Percentiles rank a stretch among this genome's conserved stretches.
These are phyloP conservation scores for Nomada flava DNA, from an alignment of 2,888 invertebrate species.

Conservation along the genomic window DNA sequence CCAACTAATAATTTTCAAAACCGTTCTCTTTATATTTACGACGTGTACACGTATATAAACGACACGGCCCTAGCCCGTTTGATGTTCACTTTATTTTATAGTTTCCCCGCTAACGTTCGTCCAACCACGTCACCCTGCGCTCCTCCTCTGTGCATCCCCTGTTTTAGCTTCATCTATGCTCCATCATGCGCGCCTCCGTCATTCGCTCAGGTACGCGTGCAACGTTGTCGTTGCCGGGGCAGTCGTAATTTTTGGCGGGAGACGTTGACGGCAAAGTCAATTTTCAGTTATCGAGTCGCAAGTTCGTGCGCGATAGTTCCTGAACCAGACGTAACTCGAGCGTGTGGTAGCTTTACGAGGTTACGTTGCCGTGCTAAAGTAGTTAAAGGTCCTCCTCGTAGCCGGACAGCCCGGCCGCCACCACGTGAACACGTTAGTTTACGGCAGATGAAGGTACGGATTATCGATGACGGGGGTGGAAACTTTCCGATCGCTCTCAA, in stretches of 20 bases:
- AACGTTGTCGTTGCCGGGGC: not conserved
- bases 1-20: conserved; percentile 46
- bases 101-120: conserved; percentile 23
- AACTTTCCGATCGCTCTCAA: conserved; percentile 31
- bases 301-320: conserved; percentile 59
- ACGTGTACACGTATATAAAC: conserved; percentile 53
- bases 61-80: conserved; percentile 35
- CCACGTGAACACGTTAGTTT: conserved; percentile 37
- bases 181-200: not conserved
- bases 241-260: conserved; percentile 58
- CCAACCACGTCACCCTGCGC: conserved; percentile 10
- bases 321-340: conserved; percentile 53
- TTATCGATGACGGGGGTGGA: conserved; percentile 22
- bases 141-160: not conserved
- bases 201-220: not conserved
- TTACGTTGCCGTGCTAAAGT: conserved; percentile 63
- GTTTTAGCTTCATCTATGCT: conserved; percentile 28
- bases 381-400: conserved; percentile 54
- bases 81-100: conserved; percentile 55
- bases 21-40: conserved; percentile 45
- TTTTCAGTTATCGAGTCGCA: conserved; percentile 61
- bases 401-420: not conserved
- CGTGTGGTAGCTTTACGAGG: conserved; percentile 67
- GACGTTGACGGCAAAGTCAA: conserved; percentile 57
- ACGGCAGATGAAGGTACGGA: conserved; percentile 25